A percentile compares a stretch with the other conserved stretches of the same genome.
phyloP scores from a whole-genome alignment of 2,113 vertebrate species.

The Pangasianodon gigas region DNA sequence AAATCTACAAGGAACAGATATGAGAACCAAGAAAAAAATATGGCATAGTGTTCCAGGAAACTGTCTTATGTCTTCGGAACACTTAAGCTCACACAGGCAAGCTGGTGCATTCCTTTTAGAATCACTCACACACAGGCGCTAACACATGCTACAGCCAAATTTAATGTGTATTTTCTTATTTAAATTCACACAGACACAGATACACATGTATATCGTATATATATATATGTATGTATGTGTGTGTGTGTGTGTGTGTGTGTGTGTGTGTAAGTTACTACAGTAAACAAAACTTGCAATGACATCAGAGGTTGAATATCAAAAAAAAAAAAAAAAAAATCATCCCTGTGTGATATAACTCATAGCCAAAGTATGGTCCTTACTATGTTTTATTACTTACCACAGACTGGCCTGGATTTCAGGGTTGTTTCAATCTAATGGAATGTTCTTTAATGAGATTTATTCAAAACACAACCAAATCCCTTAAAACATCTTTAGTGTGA shows the following conservation, averaged over 20 bases:
- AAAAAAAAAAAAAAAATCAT: too few species aligned
- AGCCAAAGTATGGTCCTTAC: background rate
- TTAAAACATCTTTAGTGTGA: constrained; percentile 18
- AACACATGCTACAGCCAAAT: background rate
- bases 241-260: too few species aligned
- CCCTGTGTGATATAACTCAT: constrained; percentile 7
- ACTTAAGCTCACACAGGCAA: constrained; percentile 36
- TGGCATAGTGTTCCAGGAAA: background rate
- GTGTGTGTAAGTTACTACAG: background rate
- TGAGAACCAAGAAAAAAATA: background rate
- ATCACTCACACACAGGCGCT: background rate
- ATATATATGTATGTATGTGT: too few species aligned
- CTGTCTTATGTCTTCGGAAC: constrained; percentile 25
- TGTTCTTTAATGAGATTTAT: constrained; percentile 6
- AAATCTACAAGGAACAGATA: constrained; percentile 14
- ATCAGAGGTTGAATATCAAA: background rate
- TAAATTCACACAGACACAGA: background rate
- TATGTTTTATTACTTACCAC: constrained; percentile 16
- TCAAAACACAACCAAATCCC: constrained; percentile 5
- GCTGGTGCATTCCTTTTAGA: constrained; percentile 33
- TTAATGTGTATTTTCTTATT: background rate
- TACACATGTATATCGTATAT: background rate
- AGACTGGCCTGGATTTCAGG: constrained; percentile 15
- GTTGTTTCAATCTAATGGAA: constrained; percentile 29
- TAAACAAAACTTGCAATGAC: background rate